phyloP scores from a whole-genome alignment of 1,140 invertebrate genomes.

The Cherax quadricarinatus region DNA sequence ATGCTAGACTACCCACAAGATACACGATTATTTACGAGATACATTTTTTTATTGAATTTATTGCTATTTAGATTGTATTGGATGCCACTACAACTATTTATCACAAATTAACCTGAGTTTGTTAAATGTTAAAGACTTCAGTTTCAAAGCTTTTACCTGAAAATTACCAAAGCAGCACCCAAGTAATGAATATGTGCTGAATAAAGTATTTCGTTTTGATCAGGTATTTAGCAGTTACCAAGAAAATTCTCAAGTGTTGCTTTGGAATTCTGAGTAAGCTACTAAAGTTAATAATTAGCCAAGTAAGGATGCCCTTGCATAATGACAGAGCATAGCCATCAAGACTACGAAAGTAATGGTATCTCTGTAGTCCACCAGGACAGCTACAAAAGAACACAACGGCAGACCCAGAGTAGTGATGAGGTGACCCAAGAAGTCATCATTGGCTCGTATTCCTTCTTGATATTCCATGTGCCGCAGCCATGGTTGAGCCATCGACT shows the following conservation, averaged over 20 bases:
- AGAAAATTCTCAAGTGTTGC: not conserved
- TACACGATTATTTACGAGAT: too few species aligned
- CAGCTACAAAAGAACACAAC: constrained; percentile 33
- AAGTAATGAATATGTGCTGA: not conserved
- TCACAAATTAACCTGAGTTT: not conserved
- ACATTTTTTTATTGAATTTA: not conserved
- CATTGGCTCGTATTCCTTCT: constrained; percentile 30
- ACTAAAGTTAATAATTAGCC: not conserved
- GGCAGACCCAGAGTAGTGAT: constrained; percentile 38
- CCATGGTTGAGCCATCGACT: constrained; percentile 54
- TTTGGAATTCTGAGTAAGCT: not conserved
- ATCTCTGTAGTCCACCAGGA: not conserved
- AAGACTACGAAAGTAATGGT: not conserved
- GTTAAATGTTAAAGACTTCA: not conserved
- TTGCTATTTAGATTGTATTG: not conserved
- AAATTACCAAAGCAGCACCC: not conserved
- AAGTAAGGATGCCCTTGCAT: not conserved
- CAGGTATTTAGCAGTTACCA: too few species aligned
- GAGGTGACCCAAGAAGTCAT: constrained; percentile 12
- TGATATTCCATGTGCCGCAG: constrained; percentile 67
- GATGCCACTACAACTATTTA: not conserved
- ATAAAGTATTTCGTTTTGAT: too few species aligned
- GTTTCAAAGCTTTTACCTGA: not conserved
- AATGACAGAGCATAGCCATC: not conserved
- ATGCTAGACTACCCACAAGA: too few species aligned